Percentiles rank a stretch among this genome's conserved stretches.
These are phyloP conservation scores for Crocodylus rhombifer DNA, from an alignment of 2,797 vertebrate species.

Conservation along the genomic window DNA sequence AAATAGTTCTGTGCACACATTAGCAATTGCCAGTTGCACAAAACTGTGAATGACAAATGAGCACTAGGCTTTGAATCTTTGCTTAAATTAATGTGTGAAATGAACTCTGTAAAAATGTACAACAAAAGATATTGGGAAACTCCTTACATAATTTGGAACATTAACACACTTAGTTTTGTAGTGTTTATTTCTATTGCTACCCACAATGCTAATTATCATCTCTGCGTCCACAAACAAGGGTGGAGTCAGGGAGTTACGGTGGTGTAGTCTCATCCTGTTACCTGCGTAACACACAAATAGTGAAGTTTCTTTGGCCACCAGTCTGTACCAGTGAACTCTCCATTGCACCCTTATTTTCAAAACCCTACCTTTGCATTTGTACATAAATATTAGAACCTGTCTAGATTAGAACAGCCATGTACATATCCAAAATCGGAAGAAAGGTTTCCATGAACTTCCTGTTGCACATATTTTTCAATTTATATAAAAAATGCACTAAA, in stretches of 20 bases:
- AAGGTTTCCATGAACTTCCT: background rate
- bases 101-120: constrained; percentile 12
- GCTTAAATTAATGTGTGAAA: constrained; percentile 42
- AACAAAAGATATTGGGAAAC: constrained; percentile 35
- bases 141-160: background rate
- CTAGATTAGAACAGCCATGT: background rate
- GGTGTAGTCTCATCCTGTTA: no score
- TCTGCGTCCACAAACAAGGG: background rate
- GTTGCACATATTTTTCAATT: background rate
- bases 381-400: background rate
- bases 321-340: no score
- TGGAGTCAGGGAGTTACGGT: no score
- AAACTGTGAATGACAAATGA: constrained; percentile 73
- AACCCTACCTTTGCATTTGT: no score
- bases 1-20: constrained; percentile 60
- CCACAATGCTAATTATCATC: background rate
- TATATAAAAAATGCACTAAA: background rate
- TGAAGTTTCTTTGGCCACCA: no score
- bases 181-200: background rate
- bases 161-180: background rate
- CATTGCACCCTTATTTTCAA: no score
- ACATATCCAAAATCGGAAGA: background rate
- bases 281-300: no score
- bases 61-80: constrained; percentile 60
- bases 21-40: constrained; percentile 57